phyloP scores from a whole-genome alignment of 2,113 vertebrate species.

The Burhinus oedicnemus region DNA sequence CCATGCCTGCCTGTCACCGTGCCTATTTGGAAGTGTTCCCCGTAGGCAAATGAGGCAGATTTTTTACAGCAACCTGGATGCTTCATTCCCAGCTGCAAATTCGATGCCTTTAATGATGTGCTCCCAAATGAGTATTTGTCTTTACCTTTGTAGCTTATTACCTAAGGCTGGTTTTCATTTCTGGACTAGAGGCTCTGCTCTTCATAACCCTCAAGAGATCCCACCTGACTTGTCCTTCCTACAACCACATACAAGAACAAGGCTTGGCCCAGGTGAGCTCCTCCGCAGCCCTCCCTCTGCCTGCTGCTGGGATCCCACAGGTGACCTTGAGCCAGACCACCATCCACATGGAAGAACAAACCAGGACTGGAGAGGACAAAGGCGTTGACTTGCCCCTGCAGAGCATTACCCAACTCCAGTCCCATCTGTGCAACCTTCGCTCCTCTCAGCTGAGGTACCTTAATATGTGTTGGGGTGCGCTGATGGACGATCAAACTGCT shows the following conservation, averaged over 20 bases:
- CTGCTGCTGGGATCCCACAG: not conserved
- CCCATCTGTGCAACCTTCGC: rapidly evolving
- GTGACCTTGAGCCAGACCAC: not conserved
- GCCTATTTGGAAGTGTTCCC: not conserved
- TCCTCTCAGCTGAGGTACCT: not conserved
- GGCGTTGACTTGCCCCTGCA: rapidly evolving
- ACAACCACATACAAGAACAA: not conserved
- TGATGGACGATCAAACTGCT: not conserved
- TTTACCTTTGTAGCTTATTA: not conserved
- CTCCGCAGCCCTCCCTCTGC: rapidly evolving
- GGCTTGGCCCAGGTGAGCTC: not conserved
- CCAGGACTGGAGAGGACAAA: not conserved
- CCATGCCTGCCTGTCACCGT: not conserved
- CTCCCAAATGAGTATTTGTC: not conserved
- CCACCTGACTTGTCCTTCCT: not conserved
- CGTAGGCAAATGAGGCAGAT: not conserved
- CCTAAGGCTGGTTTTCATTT: not conserved
- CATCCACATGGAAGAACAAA: not conserved
- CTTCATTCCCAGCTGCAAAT: not conserved
- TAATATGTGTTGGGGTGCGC: rapidly evolving
- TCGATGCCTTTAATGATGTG: rapidly evolving
- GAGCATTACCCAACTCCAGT: not conserved
- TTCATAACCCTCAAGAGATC: not conserved
- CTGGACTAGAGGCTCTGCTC: not conserved
- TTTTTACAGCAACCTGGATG: not conserved